Conservation (phyloP, 1,140 invertebrate species). For the Tetramorium simillimum region DNA sequence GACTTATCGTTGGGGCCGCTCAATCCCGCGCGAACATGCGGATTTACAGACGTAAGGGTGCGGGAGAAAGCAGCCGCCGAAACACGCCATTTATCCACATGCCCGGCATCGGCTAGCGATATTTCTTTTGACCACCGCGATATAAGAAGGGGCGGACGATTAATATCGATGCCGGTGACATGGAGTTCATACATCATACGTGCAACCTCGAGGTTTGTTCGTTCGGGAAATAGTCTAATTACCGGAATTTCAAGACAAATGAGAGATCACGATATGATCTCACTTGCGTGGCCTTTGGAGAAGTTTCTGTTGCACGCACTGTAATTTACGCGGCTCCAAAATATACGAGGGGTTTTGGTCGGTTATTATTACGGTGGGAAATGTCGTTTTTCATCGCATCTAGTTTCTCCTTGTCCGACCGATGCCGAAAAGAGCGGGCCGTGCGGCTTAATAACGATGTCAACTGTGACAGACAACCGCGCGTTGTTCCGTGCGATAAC, state of each 20-base stretch:
- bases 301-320: not conserved
- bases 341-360: not conserved
- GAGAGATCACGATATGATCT: constrained; percentile 12
- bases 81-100: constrained; percentile 40
- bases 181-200: constrained; percentile 59
- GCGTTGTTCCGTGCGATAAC: constrained; percentile 62
- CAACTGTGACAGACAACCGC: constrained; percentile 58
- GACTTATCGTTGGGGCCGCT: constrained; percentile 35
- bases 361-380: not conserved
- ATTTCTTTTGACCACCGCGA: constrained; percentile 35
- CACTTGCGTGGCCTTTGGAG: not conserved
- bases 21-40: constrained; percentile 22
- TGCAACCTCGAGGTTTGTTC: constrained; percentile 36
- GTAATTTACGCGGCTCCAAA: not conserved
- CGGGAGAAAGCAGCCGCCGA: not conserved
- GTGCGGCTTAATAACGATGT: constrained; percentile 56
- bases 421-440: constrained; percentile 6
- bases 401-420: constrained; percentile 6
- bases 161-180: constrained; percentile 53
- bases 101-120: constrained; percentile 16
- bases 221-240: constrained; percentile 63
- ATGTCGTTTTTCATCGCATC: constrained; percentile 13
- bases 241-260: constrained; percentile 55
- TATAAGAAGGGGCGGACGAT: constrained; percentile 48
- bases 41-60: constrained; percentile 50